Conservation (phyloP, 1,140 invertebrate genomes). For the Drosophila gunungcola region DNA sequence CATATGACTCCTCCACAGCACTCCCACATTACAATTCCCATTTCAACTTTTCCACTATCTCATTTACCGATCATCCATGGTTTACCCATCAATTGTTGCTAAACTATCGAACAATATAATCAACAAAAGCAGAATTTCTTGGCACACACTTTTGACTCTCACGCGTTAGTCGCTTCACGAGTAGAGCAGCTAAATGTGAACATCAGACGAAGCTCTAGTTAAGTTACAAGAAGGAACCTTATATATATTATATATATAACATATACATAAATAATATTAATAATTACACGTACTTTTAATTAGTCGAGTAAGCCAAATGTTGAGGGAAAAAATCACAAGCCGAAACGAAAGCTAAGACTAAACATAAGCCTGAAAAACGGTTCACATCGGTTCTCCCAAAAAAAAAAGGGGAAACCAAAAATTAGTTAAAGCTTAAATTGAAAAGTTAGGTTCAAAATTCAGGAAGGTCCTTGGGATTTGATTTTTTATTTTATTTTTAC, state of each 20-base stretch:
- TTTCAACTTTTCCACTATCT: slow-evolving; percentile 31
- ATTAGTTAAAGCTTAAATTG: slow-evolving; percentile 35
- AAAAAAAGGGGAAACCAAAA: slow-evolving; percentile 15
- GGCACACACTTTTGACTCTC: slow-evolving; percentile 78
- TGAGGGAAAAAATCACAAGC: slow-evolving; percentile 35
- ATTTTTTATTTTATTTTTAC: slow-evolving; percentile 8
- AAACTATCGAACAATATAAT: slow-evolving; percentile 43
- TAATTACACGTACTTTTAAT: slow-evolving; percentile 74
- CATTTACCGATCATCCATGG: slow-evolving; percentile 14
- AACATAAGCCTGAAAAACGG: slow-evolving; percentile 28
- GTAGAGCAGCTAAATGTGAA: slow-evolving; percentile 40
- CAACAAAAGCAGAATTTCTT: slow-evolving; percentile 47
- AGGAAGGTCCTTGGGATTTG: slow-evolving; percentile 8
- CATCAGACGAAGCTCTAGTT: slow-evolving; percentile 34
- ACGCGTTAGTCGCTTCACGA: slow-evolving; percentile 60
- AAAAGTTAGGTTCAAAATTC: slow-evolving; percentile 12
- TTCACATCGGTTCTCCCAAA: slow-evolving; percentile 27
- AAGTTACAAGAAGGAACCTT: slow-evolving; percentile 43
- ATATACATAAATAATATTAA: slow-evolving; percentile 67
- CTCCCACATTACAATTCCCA: slow-evolving; percentile 50
- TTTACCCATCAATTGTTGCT: slow-evolving; percentile 43
- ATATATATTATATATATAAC: slow-evolving; percentile 60
- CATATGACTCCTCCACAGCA: slow-evolving; percentile 52
- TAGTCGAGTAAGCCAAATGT: slow-evolving; percentile 63
- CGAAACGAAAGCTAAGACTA: slow-evolving; percentile 30